Conservation (phyloP, 2,113 vertebrate genomes). For the Pandion haliaetus region DNA sequence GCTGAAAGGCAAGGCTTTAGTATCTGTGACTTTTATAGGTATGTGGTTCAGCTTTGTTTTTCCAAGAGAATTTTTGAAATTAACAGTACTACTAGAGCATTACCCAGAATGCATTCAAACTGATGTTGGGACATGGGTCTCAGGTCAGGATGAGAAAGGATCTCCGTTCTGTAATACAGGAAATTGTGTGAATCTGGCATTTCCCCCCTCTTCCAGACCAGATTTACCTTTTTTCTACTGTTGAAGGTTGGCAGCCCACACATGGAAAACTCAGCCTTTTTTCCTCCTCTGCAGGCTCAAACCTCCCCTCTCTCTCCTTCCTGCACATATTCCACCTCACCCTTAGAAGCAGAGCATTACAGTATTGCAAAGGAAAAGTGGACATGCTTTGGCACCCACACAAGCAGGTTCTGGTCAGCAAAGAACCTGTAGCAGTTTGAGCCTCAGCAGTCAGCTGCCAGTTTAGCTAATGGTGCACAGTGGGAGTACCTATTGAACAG, state of each 20-base stretch:
- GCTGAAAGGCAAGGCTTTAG: neutral
- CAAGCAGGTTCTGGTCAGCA: neutral
- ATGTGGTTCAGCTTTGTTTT: neutral
- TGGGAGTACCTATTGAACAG: neutral
- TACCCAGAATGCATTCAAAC: neutral
- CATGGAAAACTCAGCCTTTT: neutral
- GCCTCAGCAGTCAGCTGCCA: neutral
- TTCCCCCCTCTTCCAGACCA: neutral
- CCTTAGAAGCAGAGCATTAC: neutral
- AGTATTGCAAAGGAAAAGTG: neutral
- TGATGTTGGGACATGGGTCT: neutral
- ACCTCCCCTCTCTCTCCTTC: neutral
- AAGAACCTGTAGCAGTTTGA: neutral
- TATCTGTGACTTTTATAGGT: neutral
- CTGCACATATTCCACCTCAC: neutral
- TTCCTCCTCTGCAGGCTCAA: neutral
- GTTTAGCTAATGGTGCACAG: neutral
- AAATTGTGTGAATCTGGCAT: accelerated
- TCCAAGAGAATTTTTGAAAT: neutral
- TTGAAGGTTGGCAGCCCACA: neutral
- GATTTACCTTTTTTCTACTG: neutral
- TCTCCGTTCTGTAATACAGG: neutral
- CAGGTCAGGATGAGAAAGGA: neutral
- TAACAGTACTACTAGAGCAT: neutral
- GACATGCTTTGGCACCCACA: neutral